These are phyloP conservation scores for Belonocnema kinseyi DNA, from an alignment of 1,140 invertebrate species.

Conservation along the genomic window DNA sequence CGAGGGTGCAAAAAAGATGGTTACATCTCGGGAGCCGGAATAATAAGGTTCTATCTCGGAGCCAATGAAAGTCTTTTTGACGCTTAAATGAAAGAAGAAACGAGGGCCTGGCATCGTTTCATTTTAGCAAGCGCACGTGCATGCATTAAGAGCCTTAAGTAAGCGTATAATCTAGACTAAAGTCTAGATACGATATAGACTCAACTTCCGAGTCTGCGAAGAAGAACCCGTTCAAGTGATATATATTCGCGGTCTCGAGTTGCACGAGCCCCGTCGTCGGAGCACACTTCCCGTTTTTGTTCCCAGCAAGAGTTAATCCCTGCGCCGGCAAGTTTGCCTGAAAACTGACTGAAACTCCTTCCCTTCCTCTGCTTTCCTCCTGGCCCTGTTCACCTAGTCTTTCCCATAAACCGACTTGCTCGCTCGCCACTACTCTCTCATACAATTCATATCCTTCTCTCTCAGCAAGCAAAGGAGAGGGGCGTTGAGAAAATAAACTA, in stretches of 20 bases:
- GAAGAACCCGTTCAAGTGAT: constrained; percentile 51
- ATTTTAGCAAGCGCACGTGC: constrained; percentile 12
- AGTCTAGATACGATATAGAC: constrained; percentile 23
- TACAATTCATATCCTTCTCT: no score
- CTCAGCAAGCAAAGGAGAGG: constrained; percentile 41
- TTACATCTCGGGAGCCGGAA: no score
- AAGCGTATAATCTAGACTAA: constrained; percentile 32
- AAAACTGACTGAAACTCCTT: constrained; percentile 53
- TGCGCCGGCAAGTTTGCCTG: constrained; percentile 52
- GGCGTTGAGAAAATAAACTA: constrained; percentile 59
- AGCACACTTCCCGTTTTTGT: constrained; percentile 55
- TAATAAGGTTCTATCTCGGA: no score
- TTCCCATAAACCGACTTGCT: constrained; percentile 36
- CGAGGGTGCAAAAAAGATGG: no score
- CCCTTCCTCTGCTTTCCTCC: background rate
- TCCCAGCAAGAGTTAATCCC: constrained; percentile 60
- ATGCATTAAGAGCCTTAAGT: constrained; percentile 29
- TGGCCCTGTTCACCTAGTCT: background rate
- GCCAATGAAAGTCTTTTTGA: background rate
- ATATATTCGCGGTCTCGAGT: constrained; percentile 53
- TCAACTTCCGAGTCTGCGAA: constrained; percentile 31
- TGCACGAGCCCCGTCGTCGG: constrained; percentile 33
- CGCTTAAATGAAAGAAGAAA: constrained; percentile 12
- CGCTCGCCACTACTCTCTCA: constrained; percentile 22
- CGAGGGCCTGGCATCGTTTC: constrained; percentile 14